A percentile compares a stretch with the other conserved stretches of the same genome.
Evolutionary conservation across 2,113 vertebrate species (phyloP).

Genomic region (Sphyrna mokarran): DNA sequence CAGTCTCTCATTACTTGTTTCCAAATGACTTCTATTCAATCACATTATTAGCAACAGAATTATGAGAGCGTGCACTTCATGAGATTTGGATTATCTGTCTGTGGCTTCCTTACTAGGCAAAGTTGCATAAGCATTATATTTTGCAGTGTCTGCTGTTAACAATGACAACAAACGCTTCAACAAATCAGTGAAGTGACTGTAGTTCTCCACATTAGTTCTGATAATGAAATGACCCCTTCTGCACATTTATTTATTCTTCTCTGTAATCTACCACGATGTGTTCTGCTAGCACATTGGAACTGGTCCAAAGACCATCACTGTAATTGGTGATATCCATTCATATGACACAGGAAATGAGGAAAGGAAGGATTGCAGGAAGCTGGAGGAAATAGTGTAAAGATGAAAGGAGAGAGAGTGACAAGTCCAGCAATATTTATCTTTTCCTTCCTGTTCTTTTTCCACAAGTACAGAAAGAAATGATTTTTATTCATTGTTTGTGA

Average conservation of each 20-base stretch:
- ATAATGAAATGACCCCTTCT: slow-evolving; percentile 32
- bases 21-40: slow-evolving; percentile 25
- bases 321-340: slow-evolving; percentile 13
- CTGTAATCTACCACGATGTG: slow-evolving; percentile 18
- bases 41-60: slow-evolving; percentile 32
- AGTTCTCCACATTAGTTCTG: slow-evolving; percentile 15
- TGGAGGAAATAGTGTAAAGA: not conserved
- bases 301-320: slow-evolving; percentile 12
- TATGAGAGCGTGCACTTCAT: slow-evolving; percentile 7
- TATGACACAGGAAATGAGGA: not conserved
- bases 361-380: not conserved
- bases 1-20: slow-evolving; percentile 7
- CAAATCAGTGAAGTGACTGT: not conserved
- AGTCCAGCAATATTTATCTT: not conserved
- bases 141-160: not conserved
- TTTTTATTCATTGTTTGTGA: not conserved
- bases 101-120: not conserved
- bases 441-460: not conserved
- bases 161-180: slow-evolving; percentile 14
- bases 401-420: not conserved
- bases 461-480: not conserved
- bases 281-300: not conserved
- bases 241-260: slow-evolving; percentile 13
- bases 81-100: slow-evolving; percentile 31
- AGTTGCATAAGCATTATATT: slow-evolving; percentile 6